Evolutionary conservation across 1,140 invertebrate genomes (phyloP).

Genomic region (Drosophila micromelanica): DNA sequence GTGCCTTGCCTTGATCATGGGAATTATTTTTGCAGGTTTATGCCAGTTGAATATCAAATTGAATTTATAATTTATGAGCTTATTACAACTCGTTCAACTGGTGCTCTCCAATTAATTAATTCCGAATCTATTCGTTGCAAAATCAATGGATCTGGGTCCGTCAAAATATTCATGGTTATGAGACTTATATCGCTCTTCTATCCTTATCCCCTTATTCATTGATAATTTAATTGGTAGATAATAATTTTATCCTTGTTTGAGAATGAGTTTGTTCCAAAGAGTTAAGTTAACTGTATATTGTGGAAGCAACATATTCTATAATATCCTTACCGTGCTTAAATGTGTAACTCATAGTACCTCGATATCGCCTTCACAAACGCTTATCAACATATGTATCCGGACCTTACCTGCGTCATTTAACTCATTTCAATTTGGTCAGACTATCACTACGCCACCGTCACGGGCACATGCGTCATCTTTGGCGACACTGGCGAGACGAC

Average conservation of each 20-base stretch:
- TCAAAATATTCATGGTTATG: background rate
- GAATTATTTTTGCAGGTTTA: constrained; percentile 75
- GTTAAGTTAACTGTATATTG: too few species aligned
- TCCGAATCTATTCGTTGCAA: constrained; percentile 67
- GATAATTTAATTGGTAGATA: too few species aligned
- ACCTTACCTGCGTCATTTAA: constrained; percentile 68
- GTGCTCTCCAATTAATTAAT: constrained; percentile 22
- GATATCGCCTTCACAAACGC: constrained; percentile 15
- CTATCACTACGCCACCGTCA: constrained; percentile 34
- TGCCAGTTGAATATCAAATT: constrained; percentile 72
- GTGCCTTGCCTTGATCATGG: constrained; percentile 59
- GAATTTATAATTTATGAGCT: constrained; percentile 74
- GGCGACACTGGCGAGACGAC: constrained; percentile 63
- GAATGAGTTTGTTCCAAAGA: too few species aligned
- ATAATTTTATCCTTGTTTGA: too few species aligned
- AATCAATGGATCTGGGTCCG: constrained; percentile 12
- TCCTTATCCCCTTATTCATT: too few species aligned
- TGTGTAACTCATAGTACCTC: background rate
- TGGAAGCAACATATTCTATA: background rate
- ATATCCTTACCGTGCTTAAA: background rate
- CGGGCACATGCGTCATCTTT: constrained; percentile 74
- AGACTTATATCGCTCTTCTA: too few species aligned
- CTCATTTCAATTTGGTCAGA: constrained; percentile 67
- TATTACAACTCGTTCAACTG: constrained; percentile 68
- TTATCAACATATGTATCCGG: constrained; percentile 56